Conservation (phyloP, 2,797 vertebrate species). For the Halcyon smyrnensis region DNA sequence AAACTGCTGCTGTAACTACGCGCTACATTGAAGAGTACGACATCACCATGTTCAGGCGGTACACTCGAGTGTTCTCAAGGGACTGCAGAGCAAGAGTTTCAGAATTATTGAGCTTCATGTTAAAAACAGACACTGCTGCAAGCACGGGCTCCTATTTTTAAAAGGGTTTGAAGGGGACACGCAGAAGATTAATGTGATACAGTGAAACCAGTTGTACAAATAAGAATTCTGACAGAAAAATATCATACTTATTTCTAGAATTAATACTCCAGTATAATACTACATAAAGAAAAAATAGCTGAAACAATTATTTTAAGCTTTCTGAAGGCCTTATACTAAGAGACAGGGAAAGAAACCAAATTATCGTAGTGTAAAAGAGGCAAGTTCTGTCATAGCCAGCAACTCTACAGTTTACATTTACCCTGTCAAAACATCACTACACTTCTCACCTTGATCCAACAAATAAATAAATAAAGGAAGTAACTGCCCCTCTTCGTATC, state of each 20-base stretch:
- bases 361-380: background rate
- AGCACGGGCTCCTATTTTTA: background rate
- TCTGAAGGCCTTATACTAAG: background rate
- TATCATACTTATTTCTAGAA: background rate
- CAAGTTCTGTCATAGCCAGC: background rate
- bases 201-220: background rate
- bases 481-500: background rate
- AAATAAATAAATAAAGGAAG: background rate
- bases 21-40: background rate
- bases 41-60: background rate
- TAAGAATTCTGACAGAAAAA: background rate
- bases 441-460: background rate
- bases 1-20: background rate
- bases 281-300: background rate
- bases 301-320: background rate
- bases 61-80: background rate
- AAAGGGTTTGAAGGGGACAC: background rate
- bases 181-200: background rate
- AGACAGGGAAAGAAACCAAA: background rate
- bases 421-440: background rate
- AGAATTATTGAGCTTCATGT: background rate
- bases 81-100: background rate
- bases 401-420: background rate
- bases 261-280: background rate
- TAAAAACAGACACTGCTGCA: background rate